Evolutionary conservation across 2,113 vertebrate species (phyloP).

Genomic region (Ariopsis seemanni): DNA sequence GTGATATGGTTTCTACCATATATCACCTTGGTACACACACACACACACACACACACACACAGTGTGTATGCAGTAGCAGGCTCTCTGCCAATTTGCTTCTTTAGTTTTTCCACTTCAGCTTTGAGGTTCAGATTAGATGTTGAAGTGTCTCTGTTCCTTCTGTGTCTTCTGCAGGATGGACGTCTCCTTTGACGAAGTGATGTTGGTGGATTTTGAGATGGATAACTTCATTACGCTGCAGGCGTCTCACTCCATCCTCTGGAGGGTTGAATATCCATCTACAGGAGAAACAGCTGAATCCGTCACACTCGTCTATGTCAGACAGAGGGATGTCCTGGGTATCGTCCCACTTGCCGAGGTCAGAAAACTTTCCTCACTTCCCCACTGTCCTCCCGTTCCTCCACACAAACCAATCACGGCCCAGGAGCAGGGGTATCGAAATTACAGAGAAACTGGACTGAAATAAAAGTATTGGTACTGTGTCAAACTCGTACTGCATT

Average conservation of each 20-base stretch:
- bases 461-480: background rate
- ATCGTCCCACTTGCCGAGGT: conserved; percentile 28
- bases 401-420: background rate
- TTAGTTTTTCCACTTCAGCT: background rate
- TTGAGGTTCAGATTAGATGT: too few species aligned
- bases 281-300: conserved; percentile 17
- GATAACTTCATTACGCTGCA: conserved; percentile 32
- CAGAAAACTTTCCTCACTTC: background rate
- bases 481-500: background rate
- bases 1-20: background rate
- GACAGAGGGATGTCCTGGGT: conserved; percentile 24
- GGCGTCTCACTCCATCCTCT: conserved; percentile 10
- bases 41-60: background rate
- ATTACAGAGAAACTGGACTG: background rate
- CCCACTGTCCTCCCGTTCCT: background rate
- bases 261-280: conserved; percentile 27
- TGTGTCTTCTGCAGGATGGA: conserved; percentile 12
- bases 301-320: conserved; percentile 13
- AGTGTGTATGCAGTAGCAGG: background rate
- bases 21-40: background rate
- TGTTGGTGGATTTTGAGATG: conserved; percentile 28
- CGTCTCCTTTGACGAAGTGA: conserved; percentile 23
- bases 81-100: background rate
- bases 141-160: too few species aligned
- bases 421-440: background rate